Conservation (phyloP, 1,140 invertebrate genomes). For the Drosophila subpulchrella region DNA sequence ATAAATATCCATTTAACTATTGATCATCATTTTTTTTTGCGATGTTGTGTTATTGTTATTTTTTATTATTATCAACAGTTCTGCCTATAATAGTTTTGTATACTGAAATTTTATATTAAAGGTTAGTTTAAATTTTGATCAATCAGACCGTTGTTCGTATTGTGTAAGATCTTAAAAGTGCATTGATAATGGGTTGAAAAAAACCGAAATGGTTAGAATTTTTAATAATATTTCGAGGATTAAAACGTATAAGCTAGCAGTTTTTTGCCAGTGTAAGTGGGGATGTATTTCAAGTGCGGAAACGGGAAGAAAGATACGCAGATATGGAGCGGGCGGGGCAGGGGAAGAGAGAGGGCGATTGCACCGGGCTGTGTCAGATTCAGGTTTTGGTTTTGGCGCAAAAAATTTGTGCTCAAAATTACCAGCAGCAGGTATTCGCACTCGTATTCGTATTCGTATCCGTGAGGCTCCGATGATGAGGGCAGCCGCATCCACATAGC, state of each 20-base stretch:
- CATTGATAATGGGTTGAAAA: too few relatives aligned
- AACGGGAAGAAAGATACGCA: constrained; percentile 38
- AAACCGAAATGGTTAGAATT: too few relatives aligned
- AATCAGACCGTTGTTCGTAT: too few relatives aligned
- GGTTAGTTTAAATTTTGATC: too few relatives aligned
- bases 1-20: too few relatives aligned
- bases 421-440: constrained; percentile 67
- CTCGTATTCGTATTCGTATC: constrained; percentile 15
- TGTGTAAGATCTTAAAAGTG: too few relatives aligned
- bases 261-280: constrained; percentile 11
- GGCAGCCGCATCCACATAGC: constrained; percentile 26
- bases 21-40: too few relatives aligned
- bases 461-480: constrained; percentile 22
- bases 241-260: background rate
- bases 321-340: background rate
- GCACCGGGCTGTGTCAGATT: constrained; percentile 63
- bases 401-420: constrained; percentile 74
- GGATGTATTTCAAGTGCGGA: constrained; percentile 60
- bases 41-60: too few relatives aligned
- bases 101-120: too few relatives aligned
- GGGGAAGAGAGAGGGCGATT: constrained; percentile 9
- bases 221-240: background rate
- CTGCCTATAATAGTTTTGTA: too few relatives aligned
- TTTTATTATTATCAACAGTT: too few relatives aligned
- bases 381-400: constrained; percentile 81